phyloP scores from a whole-genome alignment of 2,888 invertebrate genomes.

The Drosophila hamatofila region DNA sequence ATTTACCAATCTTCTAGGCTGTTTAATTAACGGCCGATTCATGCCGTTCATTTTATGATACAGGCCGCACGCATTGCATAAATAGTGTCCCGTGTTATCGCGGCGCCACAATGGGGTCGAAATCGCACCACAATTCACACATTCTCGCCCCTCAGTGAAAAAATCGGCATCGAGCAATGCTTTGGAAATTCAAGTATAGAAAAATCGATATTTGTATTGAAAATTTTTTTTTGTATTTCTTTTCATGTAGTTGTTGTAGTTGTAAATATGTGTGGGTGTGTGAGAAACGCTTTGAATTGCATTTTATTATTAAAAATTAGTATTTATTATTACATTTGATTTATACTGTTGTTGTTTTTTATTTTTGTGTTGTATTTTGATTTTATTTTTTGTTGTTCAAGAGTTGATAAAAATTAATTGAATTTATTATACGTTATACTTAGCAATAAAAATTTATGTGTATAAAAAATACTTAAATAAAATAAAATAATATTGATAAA shows the following conservation, averaged over 20 bases:
- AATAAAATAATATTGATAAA: neutral
- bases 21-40: constrained; percentile 96
- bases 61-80: constrained; percentile 99
- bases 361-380: constrained; percentile 38
- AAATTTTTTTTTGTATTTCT: constrained; percentile 13
- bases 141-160: constrained; percentile 95
- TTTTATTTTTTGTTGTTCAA: constrained; percentile 43
- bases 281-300: constrained; percentile 46
- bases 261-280: constrained; percentile 46
- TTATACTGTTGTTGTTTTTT: constrained; percentile 40
- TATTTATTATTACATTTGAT: constrained; percentile 12
- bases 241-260: constrained; percentile 25
- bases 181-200: constrained; percentile 66
- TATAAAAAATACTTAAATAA: constrained; percentile 13
- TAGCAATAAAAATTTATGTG: constrained; percentile 40
- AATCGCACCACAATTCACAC: constrained; percentile 99
- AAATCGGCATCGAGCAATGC: constrained; percentile 86
- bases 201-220: constrained; percentile 42
- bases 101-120: constrained; percentile 99
- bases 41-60: constrained; percentile 99
- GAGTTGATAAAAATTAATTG: constrained; percentile 83
- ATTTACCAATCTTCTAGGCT: constrained; percentile 94
- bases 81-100: constrained; percentile 99
- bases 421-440: constrained; percentile 84
- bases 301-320: constrained; percentile 17